Percentiles rank a stretch among this genome's conserved stretches.
These are phyloP conservation scores for Muntiacus muntjak DNA, from an alignment of 2,113 vertebrate species.

Conservation along the genomic window DNA sequence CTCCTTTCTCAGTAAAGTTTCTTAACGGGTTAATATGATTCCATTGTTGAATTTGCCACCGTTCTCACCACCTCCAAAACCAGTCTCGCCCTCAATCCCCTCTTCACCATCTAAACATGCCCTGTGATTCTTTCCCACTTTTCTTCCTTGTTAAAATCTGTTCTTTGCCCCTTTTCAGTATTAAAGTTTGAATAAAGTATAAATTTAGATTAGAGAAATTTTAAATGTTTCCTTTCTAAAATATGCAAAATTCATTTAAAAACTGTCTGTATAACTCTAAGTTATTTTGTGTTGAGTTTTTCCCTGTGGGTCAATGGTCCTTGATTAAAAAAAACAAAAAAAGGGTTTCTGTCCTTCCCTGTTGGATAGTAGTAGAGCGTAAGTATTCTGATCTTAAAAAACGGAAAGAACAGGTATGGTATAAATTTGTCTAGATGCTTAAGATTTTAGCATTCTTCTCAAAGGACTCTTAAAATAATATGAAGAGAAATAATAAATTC, in stretches of 20 bases:
- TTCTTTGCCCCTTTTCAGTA: neutral
- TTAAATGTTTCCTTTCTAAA: neutral
- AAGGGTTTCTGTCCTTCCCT: neutral
- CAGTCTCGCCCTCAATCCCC: neutral
- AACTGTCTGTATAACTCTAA: neutral
- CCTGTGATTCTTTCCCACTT: neutral
- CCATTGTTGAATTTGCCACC: neutral
- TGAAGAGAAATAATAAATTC: conserved; percentile 9
- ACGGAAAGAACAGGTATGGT: neutral
- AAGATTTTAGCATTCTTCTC: conserved; percentile 13
- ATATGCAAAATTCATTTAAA: neutral
- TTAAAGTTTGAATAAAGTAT: neutral
- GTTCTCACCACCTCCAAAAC: neutral
- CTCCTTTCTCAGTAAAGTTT: neutral
- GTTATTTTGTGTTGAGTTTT: neutral
- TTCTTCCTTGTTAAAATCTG: neutral
- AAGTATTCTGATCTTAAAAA: conserved; percentile 44
- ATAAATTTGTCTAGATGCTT: conserved; percentile 14
- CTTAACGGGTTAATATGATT: neutral
- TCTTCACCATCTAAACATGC: neutral
- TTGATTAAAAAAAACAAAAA: neutral
- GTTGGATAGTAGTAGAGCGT: neutral
- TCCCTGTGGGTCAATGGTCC: neutral
- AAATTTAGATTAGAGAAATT: neutral
- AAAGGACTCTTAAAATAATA: neutral